A percentile compares a stretch with the other conserved stretches of the same genome.
Conservation (phyloP, 2,797 vertebrate species). For the Pogoniulus pusillus region DNA sequence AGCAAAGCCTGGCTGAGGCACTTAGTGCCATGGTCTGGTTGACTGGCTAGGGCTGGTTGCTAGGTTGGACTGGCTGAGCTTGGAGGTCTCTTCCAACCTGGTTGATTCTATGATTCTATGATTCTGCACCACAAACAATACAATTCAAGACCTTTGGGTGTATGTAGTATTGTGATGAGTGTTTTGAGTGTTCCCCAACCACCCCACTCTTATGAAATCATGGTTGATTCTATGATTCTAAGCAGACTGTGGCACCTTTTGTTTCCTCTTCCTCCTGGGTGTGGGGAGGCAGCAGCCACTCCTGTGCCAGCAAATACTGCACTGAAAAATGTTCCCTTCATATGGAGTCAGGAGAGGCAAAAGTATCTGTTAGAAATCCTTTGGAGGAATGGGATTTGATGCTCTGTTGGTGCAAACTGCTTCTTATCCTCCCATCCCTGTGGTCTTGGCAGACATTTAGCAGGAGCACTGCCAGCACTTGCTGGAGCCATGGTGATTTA, state of each 20-base stretch:
- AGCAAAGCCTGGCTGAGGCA: too few relatives aligned
- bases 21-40: too few relatives aligned
- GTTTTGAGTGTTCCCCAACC: too few relatives aligned
- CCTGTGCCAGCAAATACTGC: neutral
- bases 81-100: too few relatives aligned
- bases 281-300: neutral
- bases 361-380: neutral
- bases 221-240: neutral
- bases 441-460: neutral
- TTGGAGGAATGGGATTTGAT: neutral
- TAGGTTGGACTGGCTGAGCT: too few relatives aligned
- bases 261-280: neutral
- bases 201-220: too few relatives aligned
- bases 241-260: neutral
- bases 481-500: neutral
- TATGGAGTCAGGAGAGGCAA: neutral
- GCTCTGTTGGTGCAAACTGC: neutral
- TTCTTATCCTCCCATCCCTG: neutral
- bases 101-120: too few relatives aligned
- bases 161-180: too few relatives aligned
- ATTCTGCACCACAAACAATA: too few relatives aligned
- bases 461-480: neutral
- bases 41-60: too few relatives aligned
- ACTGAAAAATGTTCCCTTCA: neutral
- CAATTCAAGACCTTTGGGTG: too few relatives aligned